Evolutionary conservation across 2,888 invertebrate genomes (phyloP).

Genomic region (Hyles lineata): DNA sequence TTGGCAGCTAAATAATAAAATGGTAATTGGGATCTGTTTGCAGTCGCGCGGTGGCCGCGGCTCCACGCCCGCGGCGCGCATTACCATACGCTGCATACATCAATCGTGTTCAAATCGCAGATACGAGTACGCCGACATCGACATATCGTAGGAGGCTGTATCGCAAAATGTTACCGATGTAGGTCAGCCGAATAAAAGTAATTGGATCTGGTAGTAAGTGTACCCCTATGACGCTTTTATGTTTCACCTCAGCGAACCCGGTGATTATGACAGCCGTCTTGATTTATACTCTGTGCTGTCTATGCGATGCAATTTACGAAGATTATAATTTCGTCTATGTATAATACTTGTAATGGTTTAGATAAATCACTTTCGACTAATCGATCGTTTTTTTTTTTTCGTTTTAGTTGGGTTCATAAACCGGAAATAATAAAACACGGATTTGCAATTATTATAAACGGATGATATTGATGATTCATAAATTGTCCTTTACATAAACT

Average conservation of each 20-base stretch:
- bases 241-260: slow-evolving; percentile 63
- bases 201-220: slow-evolving; percentile 72
- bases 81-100: slow-evolving; percentile 57
- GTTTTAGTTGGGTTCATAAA: neutral
- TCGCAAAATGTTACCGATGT: slow-evolving; percentile 71
- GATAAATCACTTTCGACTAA: slow-evolving; percentile 3
- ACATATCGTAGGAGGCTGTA: slow-evolving; percentile 70
- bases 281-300: slow-evolving; percentile 62
- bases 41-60: slow-evolving; percentile 22
- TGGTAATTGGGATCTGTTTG: slow-evolving; percentile 25
- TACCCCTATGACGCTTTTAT: slow-evolving; percentile 70
- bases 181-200: slow-evolving; percentile 72
- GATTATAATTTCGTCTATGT: slow-evolving; percentile 60
- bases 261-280: slow-evolving; percentile 68
- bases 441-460: slow-evolving; percentile 24
- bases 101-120: slow-evolving; percentile 57
- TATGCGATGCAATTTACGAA: slow-evolving; percentile 70
- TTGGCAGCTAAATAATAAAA: slow-evolving; percentile 28
- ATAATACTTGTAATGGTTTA: slow-evolving; percentile 20
- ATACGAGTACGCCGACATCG: slow-evolving; percentile 68
- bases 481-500: neutral
- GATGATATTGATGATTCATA: slow-evolving; percentile 27
- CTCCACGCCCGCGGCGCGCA: slow-evolving; percentile 56
- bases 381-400: neutral
- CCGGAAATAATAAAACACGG: slow-evolving; percentile 17